Evolutionary conservation across 2,797 vertebrate species (phyloP), one percentile per base, ranked within the genome.

Genomic region (Crenichthys baileyi): DNA sequence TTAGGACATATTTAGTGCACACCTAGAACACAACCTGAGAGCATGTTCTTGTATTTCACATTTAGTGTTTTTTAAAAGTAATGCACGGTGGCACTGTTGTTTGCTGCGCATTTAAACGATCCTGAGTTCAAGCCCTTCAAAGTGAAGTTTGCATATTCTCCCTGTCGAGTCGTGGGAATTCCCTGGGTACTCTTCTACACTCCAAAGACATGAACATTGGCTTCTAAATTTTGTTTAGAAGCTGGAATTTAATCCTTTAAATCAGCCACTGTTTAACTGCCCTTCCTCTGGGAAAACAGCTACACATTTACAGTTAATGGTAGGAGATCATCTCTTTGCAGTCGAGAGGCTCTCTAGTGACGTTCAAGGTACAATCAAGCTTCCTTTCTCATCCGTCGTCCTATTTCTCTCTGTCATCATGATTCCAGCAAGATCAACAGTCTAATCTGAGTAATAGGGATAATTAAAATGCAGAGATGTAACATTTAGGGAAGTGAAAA

Each of bases 391-490:
- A 75, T 91, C 88, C 86, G 81, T 80, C 68, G 70, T 72, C 75
- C 78, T 55, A 61, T 83, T 87, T 86, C 77, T 78, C 76, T 76
- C 77, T 16, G 80, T 89, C 92, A 93, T 91, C 90, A 80, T 84
- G 86, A 73, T 83, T 86, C 36, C 76, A 83, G 83, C 75, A 89
- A 75, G 55, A 81, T 71, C 84, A 36, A 75, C 44, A 48, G 82
- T 85, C 13, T 29, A 29, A 61, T 29, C 12, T 29, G 56, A 60
- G 12, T 60, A 29, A 12, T 5, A 61, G 26, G 13, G 13, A 31
- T 15, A n/a, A 61, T 31, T 61, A 15, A 31, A 26, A 13, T 29
- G 6, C 58, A 61, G 26, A 61, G 5, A 61, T 48, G 46, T 48
- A 0, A 13, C 46, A 48, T 48, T 48, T 9, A 48, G 46, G 11